phyloP scores from a whole-genome alignment of 1,140 invertebrate genomes.

The Diachasmimorpha longicaudata region DNA sequence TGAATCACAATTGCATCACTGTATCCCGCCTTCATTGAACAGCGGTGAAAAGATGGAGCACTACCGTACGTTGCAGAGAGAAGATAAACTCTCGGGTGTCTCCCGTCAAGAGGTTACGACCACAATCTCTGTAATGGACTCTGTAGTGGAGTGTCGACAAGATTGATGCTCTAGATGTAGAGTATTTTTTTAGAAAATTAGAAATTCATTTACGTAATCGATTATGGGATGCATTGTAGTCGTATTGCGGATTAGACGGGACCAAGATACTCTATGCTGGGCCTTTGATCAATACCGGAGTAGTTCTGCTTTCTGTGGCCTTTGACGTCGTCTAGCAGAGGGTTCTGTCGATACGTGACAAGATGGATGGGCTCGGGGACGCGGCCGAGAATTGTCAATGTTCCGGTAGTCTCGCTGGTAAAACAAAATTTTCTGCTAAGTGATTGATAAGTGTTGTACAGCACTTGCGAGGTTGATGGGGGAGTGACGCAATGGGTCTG shows the following conservation, averaged over 20 bases:
- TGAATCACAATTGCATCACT: neutral
- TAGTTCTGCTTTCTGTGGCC: neutral
- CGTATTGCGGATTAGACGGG: neutral
- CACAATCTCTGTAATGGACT: constrained; percentile 59
- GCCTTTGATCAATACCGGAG: neutral
- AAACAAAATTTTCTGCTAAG: neutral
- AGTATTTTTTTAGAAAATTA: neutral
- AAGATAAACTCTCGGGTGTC: neutral
- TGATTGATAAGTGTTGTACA: neutral
- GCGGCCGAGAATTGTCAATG: neutral
- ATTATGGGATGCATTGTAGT: neutral
- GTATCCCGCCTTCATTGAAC: neutral
- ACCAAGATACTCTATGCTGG: neutral
- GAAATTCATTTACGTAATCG: neutral
- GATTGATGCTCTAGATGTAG: neutral
- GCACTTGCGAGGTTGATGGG: neutral
- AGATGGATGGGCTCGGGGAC: neutral
- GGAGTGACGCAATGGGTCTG: neutral
- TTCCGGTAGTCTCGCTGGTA: neutral
- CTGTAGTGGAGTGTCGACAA: neutral
- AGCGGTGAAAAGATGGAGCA: constrained; percentile 13
- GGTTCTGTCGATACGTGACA: neutral
- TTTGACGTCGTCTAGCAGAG: neutral
- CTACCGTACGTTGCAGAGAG: neutral
- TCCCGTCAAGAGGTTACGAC: constrained; percentile 37